These are phyloP conservation scores for Phoenicopterus ruber DNA, from an alignment of 2,113 vertebrate genomes.

Conservation along the genomic window DNA sequence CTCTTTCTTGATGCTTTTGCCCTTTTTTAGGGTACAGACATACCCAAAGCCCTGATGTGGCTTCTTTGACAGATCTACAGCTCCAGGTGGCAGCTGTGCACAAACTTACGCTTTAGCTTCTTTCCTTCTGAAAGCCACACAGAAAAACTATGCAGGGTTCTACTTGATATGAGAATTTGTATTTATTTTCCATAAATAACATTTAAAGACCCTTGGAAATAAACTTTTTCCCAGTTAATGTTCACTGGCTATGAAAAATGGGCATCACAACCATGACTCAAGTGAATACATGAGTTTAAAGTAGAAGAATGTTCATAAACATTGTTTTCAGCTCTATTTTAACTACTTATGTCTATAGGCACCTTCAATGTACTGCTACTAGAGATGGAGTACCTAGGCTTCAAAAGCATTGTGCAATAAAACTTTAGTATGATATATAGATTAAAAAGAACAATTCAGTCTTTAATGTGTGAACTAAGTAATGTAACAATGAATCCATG, in stretches of 20 bases:
- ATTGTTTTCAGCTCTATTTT: background rate
- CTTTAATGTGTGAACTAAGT: constrained; percentile 67
- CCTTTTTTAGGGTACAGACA: background rate
- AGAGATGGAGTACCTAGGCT: background rate
- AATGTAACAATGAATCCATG: constrained; percentile 69
- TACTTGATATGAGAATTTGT: background rate
- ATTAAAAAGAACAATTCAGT: constrained; percentile 65
- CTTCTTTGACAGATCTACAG: background rate
- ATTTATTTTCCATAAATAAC: background rate
- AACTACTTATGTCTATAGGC: background rate
- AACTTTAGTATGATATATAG: constrained; percentile 64
- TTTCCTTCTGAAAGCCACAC: background rate
- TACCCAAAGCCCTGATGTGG: background rate
- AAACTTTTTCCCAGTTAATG: background rate
- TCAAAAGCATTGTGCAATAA: constrained; percentile 44
- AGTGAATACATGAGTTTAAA: background rate
- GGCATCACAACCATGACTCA: background rate
- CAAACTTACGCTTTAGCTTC: background rate
- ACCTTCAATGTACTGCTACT: background rate
- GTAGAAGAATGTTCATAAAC: background rate
- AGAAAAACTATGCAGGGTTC: background rate
- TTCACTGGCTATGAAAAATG: background rate
- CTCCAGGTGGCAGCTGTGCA: background rate
- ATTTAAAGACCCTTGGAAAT: background rate
- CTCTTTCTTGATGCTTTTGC: background rate